Evolutionary conservation across 1,140 invertebrate species (phyloP), one percentile per base, ranked within the genome.

Genomic region (Chironomus tepperi): DNA sequence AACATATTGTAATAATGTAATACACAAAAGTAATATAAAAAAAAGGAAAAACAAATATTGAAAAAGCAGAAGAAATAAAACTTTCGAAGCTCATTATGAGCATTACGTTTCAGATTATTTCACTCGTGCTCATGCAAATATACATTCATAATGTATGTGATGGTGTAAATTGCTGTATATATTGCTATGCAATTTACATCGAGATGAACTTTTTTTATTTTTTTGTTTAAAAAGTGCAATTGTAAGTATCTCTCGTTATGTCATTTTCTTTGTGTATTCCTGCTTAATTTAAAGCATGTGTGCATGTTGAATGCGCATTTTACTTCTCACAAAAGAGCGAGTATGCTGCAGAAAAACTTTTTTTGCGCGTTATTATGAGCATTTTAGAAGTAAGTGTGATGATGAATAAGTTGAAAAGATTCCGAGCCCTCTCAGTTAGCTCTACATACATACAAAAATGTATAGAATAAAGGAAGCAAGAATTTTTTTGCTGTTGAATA

Each of bases 71-170:
- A 34, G 24, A 34, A 34, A 34, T 57, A n/a, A 57, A 57, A 57
- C 47, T 57, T 57, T 57, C 24, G 47, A 57, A 57, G 47, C 47
- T 57, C 47, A 57, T 57, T 57, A 57, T n/a, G n/a, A 57, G 47
- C 47, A 57, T 57, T 57, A 57, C 47, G n/a, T n/a, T 57, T 57
- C 47, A 57, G 12, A 57, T 57, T 57, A 57, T 57, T 57, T 57
- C 47, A n/a, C 12, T 57, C 47, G 47, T 57, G 10, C 15, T 15
- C 5, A 57, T 57, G 47, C 47, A 57, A 12, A 57, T n/a, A 57
- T 12, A 57, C n/a, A 15, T 57, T 12, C n/a, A n/a, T 57, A n/a
- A 0, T 57, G 15, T 57, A 57, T 57, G n/a, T 57, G n/a, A 34
- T 34, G 24, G 24, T 34, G 24, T 34, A 34, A 34, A 34, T 34